These are phyloP conservation scores for Nanorana parkeri DNA, from an alignment of 2,113 vertebrate genomes.

Conservation along the genomic window DNA sequence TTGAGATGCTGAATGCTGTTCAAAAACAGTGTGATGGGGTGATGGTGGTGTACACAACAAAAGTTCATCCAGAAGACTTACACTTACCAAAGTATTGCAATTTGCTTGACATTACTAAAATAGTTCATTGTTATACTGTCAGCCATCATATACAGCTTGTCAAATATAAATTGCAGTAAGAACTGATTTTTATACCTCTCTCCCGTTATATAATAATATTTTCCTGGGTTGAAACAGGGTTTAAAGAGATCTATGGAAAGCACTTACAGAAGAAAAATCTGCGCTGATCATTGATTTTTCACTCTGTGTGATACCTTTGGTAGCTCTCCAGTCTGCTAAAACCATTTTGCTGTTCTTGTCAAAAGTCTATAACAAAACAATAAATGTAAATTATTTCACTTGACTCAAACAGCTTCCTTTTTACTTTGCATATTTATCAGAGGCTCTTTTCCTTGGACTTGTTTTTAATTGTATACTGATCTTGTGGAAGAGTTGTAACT, in stretches of 20 bases:
- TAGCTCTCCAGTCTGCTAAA: slow-evolving; percentile 24
- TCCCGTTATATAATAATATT: not conserved
- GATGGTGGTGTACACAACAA: too few species aligned
- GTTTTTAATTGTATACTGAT: slow-evolving; percentile 62
- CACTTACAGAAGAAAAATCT: slow-evolving; percentile 9
- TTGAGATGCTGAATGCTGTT: too few species aligned
- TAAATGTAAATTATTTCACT: slow-evolving; percentile 24
- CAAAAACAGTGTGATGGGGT: too few species aligned
- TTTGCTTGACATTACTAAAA: too few species aligned
- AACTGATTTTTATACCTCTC: too few species aligned
- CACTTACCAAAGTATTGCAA: too few species aligned
- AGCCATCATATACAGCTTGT: too few species aligned
- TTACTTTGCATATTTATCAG: slow-evolving; percentile 66
- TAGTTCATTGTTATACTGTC: too few species aligned
- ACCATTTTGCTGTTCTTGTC: slow-evolving; percentile 44
- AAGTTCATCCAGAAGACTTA: too few species aligned
- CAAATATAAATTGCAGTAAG: too few species aligned
- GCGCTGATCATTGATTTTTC: slow-evolving; percentile 1
- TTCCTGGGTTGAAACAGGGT: not conserved
- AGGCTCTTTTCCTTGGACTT: slow-evolving; percentile 57
- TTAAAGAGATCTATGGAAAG: not conserved
- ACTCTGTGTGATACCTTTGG: slow-evolving; percentile 45
- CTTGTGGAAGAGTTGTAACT: slow-evolving; percentile 66
- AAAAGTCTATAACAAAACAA: slow-evolving; percentile 35
- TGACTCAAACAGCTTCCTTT: slow-evolving; percentile 21